Evolutionary conservation across 37 sponge, comb jelly and placozoan genomes (phyloP).

Genomic region (Mnemiopsis leidyi): DNA sequence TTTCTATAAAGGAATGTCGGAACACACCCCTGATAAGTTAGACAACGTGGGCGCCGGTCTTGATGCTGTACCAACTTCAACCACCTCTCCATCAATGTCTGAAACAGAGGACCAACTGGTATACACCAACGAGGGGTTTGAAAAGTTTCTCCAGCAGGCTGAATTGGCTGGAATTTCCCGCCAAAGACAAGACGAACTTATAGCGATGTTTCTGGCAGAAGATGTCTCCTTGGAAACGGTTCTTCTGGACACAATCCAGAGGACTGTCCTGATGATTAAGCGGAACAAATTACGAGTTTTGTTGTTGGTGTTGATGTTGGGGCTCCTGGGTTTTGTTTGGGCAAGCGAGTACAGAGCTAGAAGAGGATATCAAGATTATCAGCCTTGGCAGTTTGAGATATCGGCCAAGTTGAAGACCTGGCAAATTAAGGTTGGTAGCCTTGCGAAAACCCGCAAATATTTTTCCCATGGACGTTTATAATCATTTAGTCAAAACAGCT

Average conservation of each 20-base stretch:
- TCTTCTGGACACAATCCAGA: not conserved
- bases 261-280: not conserved
- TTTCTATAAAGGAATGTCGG: too few relatives aligned
- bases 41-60: too few relatives aligned
- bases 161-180: not conserved
- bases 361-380: not conserved
- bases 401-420: not conserved
- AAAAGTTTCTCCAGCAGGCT: constrained; percentile 16
- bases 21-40: too few relatives aligned
- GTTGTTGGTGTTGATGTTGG: not conserved
- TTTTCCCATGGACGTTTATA: too few relatives aligned
- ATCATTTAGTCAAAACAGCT: too few relatives aligned
- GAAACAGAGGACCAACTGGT: too few relatives aligned
- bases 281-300: not conserved
- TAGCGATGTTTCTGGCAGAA: not conserved
- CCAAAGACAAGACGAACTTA: constrained; percentile 24
- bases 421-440: not conserved
- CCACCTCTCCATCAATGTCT: too few relatives aligned
- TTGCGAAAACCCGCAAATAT: too few relatives aligned
- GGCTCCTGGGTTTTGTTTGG: not conserved
- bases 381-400: constrained; percentile 65
- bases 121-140: constrained; percentile 18
- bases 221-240: not conserved
- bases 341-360: not conserved
- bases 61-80: too few relatives aligned